Evolutionary conservation across 2,113 vertebrate genomes (phyloP).

Genomic region (Cyprinus carpio): DNA sequence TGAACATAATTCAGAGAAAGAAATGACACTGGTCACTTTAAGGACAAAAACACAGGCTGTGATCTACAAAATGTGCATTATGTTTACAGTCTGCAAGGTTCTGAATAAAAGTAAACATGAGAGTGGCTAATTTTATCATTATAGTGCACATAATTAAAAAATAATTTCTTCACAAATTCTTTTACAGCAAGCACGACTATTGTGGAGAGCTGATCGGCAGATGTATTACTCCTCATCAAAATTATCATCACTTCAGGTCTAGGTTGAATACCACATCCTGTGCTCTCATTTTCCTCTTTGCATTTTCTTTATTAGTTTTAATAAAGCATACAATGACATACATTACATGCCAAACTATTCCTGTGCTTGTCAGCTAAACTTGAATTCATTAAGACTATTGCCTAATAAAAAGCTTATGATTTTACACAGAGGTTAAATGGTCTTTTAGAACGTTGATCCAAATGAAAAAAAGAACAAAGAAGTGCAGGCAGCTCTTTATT

Average conservation of each 20-base stretch:
- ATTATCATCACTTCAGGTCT: slow-evolving; percentile 29
- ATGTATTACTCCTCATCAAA: slow-evolving; percentile 29
- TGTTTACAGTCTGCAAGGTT: not conserved
- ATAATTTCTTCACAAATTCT: not conserved
- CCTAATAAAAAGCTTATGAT: not conserved
- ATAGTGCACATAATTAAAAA: slow-evolving; percentile 2
- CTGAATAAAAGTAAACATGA: not conserved
- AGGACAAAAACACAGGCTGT: not conserved
- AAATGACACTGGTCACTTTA: not conserved
- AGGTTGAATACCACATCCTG: slow-evolving; percentile 27
- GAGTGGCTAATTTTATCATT: not conserved
- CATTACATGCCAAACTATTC: not conserved
- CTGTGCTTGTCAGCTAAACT: not conserved
- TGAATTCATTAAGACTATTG: not conserved
- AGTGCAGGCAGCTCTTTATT: not conserved
- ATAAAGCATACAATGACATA: slow-evolving; percentile 9
- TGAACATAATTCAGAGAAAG: not conserved
- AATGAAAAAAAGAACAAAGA: not conserved
- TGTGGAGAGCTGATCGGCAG: slow-evolving; percentile 7
- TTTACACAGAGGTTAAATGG: not conserved
- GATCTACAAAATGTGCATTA: not conserved
- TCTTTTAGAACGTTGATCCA: not conserved
- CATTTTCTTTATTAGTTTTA: slow-evolving; percentile 22
- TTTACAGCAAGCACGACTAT: not conserved
- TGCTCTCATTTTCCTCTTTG: slow-evolving; percentile 24